A percentile compares a stretch with the other conserved stretches of the same genome.
phyloP scores from a whole-genome alignment of 2,888 invertebrate species.

The Ethmia dodecea region DNA sequence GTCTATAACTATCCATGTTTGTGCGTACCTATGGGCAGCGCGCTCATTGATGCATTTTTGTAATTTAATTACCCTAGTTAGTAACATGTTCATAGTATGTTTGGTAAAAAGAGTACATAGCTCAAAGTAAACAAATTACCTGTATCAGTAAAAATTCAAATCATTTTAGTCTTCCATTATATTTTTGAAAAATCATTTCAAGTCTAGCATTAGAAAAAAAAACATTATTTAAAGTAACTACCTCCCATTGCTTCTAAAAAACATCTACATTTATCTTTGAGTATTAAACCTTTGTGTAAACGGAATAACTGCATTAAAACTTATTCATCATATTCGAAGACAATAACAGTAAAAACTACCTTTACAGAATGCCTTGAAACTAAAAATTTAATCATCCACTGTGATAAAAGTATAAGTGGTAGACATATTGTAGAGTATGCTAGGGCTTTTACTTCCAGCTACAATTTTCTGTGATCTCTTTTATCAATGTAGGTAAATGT shows the following conservation, averaged over 20 bases:
- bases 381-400: constrained; percentile 55
- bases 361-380: constrained; percentile 60
- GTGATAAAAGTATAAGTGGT: constrained; percentile 74
- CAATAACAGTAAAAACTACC: constrained; percentile 53
- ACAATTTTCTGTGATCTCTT: constrained; percentile 80
- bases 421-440: constrained; percentile 58
- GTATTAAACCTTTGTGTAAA: neutral
- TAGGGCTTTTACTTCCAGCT: constrained; percentile 75
- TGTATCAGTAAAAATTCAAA: constrained; percentile 6
- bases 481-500: constrained; percentile 71
- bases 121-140: constrained; percentile 31
- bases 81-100: constrained; percentile 40
- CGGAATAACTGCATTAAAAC: constrained; percentile 14
- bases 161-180: constrained; percentile 67
- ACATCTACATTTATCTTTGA: too few relatives aligned
- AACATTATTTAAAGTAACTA: constrained; percentile 39
- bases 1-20: constrained; percentile 39
- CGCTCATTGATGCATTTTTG: constrained; percentile 67
- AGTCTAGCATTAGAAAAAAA: constrained; percentile 61
- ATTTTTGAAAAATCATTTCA: constrained; percentile 62
- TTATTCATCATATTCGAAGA: constrained; percentile 26
- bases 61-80: constrained; percentile 67
- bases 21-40: constrained; percentile 26
- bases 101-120: constrained; percentile 47
- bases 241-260: too few relatives aligned